Conservation (phyloP, 2,888 invertebrate genomes). For the Horisme vitalbata region DNA sequence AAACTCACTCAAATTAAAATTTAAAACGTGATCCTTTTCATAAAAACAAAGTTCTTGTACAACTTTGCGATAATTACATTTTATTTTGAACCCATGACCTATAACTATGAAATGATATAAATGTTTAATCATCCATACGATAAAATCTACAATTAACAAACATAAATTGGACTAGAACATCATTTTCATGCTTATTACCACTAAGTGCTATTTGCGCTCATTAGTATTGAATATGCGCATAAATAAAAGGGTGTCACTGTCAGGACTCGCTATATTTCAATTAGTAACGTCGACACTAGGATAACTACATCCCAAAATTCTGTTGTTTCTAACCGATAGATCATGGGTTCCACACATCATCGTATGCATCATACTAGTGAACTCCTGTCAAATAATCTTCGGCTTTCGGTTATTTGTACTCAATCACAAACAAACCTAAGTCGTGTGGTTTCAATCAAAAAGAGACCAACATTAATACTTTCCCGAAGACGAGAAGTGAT, state of each 20-base stretch:
- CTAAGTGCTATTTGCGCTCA: slow-evolving; percentile 17
- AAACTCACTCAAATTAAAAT: no score
- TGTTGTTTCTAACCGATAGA: slow-evolving; percentile 44
- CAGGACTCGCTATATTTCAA: slow-evolving; percentile 15
- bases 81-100: not conserved
- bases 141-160: not conserved
- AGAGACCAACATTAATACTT: slow-evolving; percentile 67
- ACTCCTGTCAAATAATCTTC: slow-evolving; percentile 39
- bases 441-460: slow-evolving; percentile 72
- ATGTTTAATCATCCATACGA: not conserved
- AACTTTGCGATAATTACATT: not conserved
- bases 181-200: slow-evolving; percentile 13
- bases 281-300: slow-evolving; percentile 17
- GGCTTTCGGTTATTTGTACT: slow-evolving; percentile 48
- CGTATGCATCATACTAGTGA: slow-evolving; percentile 47
- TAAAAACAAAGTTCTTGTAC: no score
- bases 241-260: slow-evolving; percentile 21
- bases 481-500: slow-evolving; percentile 68
- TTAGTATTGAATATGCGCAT: slow-evolving; percentile 20
- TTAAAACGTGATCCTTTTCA: no score
- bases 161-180: slow-evolving; percentile 17
- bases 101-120: no score
- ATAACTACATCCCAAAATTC: slow-evolving; percentile 33
- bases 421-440: slow-evolving; percentile 45
- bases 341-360: slow-evolving; percentile 44